Evolutionary conservation across 2,113 vertebrate species (phyloP).

Genomic region (Heterochromis multidens): DNA sequence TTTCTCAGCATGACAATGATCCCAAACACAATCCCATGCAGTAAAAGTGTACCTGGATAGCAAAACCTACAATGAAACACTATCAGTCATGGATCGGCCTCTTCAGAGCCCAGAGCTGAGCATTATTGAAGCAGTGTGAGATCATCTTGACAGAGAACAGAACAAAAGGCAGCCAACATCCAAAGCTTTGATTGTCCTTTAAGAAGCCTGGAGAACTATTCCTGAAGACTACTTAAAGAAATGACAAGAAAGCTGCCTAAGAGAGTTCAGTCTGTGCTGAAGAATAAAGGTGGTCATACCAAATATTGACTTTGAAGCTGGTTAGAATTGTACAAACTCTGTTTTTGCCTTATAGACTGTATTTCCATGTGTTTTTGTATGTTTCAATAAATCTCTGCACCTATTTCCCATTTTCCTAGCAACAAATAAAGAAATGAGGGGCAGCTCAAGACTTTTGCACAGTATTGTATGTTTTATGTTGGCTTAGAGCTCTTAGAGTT

Average conservation of each 20-base stretch:
- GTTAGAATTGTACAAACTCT: neutral
- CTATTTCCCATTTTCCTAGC: neutral
- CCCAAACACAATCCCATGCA: neutral
- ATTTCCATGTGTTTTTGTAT: too few relatives aligned
- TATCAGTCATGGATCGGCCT: neutral
- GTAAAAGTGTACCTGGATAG: neutral
- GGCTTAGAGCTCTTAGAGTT: neutral
- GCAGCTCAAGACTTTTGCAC: neutral
- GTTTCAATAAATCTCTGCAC: neutral
- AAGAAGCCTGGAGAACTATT: neutral
- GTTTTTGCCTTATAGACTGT: neutral
- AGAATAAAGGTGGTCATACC: neutral
- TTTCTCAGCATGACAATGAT: neutral
- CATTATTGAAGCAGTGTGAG: neutral
- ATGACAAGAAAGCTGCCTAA: neutral
- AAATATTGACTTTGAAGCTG: neutral
- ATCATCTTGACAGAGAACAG: neutral
- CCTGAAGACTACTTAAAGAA: neutral
- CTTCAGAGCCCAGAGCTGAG: neutral
- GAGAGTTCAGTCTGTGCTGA: neutral
- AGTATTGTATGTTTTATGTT: neutral
- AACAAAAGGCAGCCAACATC: too few relatives aligned
- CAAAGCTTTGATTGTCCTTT: too few relatives aligned
- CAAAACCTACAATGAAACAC: neutral
- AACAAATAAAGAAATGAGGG: neutral